These are phyloP conservation scores for Phrynosoma platyrhinos DNA, from an alignment of 2,113 vertebrate genomes.

Conservation along the genomic window DNA sequence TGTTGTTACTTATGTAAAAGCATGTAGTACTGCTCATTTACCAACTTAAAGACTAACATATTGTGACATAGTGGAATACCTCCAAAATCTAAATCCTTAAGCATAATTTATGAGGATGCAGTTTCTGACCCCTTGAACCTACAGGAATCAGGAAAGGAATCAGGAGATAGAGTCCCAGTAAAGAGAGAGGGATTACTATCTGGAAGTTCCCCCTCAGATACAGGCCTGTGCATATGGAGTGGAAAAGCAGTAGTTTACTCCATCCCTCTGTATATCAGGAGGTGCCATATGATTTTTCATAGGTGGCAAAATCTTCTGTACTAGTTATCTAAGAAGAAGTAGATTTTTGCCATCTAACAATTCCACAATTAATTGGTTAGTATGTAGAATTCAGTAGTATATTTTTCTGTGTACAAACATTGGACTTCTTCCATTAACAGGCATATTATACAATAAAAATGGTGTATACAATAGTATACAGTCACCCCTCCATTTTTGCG, in stretches of 20 bases:
- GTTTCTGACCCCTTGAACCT: background rate
- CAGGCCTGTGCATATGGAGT: background rate
- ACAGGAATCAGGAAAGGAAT: background rate
- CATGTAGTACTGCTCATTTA: background rate
- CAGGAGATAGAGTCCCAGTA: background rate
- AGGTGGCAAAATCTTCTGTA: background rate
- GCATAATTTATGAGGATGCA: background rate
- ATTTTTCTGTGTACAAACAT: too few relatives aligned
- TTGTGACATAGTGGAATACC: background rate
- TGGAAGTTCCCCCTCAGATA: background rate
- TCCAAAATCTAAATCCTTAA: background rate
- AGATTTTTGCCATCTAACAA: background rate
- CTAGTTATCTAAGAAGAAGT: background rate
- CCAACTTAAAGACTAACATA: background rate
- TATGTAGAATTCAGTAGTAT: background rate
- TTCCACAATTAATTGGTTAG: background rate
- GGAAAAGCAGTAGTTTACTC: background rate
- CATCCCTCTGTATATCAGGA: background rate
- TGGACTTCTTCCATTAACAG: too few relatives aligned
- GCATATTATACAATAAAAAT: too few relatives aligned
- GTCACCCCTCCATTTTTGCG: too few relatives aligned
- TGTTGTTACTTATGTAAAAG: background rate
- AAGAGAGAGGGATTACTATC: background rate
- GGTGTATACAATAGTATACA: too few relatives aligned
- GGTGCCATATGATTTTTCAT: background rate